Evolutionary conservation across 2,113 vertebrate species (phyloP).

Genomic region (Thermophis baileyi): DNA sequence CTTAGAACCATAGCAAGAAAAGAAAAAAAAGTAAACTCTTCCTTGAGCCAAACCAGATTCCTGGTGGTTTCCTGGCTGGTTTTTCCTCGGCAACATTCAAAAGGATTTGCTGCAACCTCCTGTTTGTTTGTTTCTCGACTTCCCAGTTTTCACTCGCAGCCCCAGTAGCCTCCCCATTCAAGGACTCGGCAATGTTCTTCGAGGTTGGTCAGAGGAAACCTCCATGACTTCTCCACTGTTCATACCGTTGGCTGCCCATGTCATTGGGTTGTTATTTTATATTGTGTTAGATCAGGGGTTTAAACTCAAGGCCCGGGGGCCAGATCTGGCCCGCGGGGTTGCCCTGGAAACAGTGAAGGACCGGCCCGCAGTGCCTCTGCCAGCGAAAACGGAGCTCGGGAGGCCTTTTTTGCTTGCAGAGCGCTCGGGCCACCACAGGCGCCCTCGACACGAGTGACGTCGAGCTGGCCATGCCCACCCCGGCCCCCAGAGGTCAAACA

Average conservation of each 20-base stretch:
- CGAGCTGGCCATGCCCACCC: too few species aligned
- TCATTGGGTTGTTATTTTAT: neutral
- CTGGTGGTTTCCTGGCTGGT: neutral
- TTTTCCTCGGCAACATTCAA: neutral
- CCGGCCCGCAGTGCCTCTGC: too few species aligned
- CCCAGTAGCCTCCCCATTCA: neutral
- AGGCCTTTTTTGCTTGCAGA: too few species aligned
- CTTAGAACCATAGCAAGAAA: neutral
- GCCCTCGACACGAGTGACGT: too few species aligned
- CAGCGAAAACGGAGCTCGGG: too few species aligned
- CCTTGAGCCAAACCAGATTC: neutral
- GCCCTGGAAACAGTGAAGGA: too few species aligned
- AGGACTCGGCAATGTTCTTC: neutral
- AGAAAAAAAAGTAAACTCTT: neutral
- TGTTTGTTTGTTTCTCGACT: neutral
- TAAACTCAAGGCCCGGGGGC: too few species aligned
- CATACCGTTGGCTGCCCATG: neutral
- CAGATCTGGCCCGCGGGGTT: too few species aligned
- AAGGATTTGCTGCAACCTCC: neutral
- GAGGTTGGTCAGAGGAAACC: neutral
- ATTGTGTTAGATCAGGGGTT: neutral
- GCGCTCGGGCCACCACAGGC: too few species aligned
- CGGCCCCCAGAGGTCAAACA: too few species aligned
- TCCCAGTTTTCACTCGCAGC: neutral
- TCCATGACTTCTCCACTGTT: too few species aligned